phyloP scores from a whole-genome alignment of 1,140 invertebrate species.

The Delia radicum region DNA sequence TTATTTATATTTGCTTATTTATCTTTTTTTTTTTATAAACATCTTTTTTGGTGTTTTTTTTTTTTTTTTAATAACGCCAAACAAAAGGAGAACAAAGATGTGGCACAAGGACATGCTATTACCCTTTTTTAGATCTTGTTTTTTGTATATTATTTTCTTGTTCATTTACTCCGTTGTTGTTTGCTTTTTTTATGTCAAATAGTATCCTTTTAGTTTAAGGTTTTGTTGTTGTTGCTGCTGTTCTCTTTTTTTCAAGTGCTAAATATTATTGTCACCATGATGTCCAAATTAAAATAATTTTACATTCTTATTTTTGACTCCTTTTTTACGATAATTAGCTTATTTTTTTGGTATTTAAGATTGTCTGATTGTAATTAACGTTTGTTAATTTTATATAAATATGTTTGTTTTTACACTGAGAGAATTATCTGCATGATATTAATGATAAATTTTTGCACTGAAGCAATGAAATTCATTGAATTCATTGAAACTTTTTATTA shows the following conservation, averaged over 20 bases:
- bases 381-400: neutral
- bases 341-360: neutral
- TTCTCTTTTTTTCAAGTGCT: neutral
- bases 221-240: neutral
- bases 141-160: neutral
- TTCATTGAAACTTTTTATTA: no score
- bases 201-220: neutral
- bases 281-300: neutral
- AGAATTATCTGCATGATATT: no score
- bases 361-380: neutral
- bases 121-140: neutral
- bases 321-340: neutral
- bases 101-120: conserved; percentile 4
- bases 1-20: neutral
- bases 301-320: neutral
- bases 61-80: neutral
- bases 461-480: no score
- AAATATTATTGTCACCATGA: conserved; percentile 1
- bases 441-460: no score
- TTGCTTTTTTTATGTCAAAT: neutral
- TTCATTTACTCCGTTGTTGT: neutral
- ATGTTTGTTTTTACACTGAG: no score
- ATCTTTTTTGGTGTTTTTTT: neutral
- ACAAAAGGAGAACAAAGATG: neutral
- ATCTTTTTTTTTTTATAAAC: neutral